Evolutionary conservation across 2,797 vertebrate genomes (phyloP).

Genomic region (Oophaga sylvatica): DNA sequence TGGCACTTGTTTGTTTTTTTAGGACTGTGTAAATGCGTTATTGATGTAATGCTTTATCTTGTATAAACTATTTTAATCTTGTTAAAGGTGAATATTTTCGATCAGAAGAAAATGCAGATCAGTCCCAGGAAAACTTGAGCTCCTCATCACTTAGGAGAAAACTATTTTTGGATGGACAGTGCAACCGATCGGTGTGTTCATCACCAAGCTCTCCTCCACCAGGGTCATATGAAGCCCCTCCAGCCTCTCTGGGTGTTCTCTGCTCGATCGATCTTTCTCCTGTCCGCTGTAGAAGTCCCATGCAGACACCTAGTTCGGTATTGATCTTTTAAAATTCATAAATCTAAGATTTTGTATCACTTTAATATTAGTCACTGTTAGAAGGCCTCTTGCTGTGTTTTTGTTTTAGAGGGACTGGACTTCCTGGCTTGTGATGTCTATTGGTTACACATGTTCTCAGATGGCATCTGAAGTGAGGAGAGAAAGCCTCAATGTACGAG

Average conservation of each 20-base stretch:
- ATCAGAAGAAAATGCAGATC: slow-evolving; percentile 82
- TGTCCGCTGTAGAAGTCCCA: slow-evolving; percentile 74
- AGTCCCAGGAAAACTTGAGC: slow-evolving; percentile 92
- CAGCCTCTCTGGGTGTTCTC: slow-evolving; percentile 69
- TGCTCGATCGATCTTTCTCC: slow-evolving; percentile 83
- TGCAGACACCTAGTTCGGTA: slow-evolving; percentile 85
- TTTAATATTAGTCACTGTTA: too few relatives aligned
- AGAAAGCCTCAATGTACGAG: too few relatives aligned
- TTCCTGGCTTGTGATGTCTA: too few relatives aligned
- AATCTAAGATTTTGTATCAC: too few relatives aligned
- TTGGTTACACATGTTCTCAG: too few relatives aligned
- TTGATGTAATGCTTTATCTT: not conserved
- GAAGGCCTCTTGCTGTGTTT: too few relatives aligned
- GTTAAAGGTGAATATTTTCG: slow-evolving; percentile 87
- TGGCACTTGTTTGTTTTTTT: too few relatives aligned
- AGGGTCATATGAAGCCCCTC: slow-evolving; percentile 64
- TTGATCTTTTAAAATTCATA: slow-evolving; percentile 55
- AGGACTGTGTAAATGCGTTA: not conserved
- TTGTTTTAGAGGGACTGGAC: too few relatives aligned
- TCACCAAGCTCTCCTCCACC: slow-evolving; percentile 80
- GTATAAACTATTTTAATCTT: not conserved
- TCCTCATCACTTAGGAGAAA: slow-evolving; percentile 93
- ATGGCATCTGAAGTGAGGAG: too few relatives aligned
- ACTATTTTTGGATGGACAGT: slow-evolving; percentile 90
- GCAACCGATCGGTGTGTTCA: slow-evolving; percentile 84